Conservation (phyloP, 2,113 vertebrate genomes). For the Elgaria multicarinata region DNA sequence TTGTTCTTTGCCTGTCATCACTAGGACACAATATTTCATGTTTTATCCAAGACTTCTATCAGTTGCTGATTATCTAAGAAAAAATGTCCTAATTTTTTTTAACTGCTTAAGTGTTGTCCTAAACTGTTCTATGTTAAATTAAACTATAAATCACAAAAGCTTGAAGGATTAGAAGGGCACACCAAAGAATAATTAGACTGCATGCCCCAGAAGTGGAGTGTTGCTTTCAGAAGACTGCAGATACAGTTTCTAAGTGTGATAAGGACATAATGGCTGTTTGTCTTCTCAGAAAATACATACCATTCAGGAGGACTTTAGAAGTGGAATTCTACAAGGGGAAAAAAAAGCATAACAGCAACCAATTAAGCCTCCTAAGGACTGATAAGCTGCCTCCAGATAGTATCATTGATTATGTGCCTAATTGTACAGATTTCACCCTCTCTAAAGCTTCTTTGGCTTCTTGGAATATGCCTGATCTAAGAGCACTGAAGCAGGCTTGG, state of each 20-base stretch:
- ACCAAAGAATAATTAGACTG: constrained; percentile 38
- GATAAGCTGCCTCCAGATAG: neutral
- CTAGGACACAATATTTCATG: constrained; percentile 50
- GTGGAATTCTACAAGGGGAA: neutral
- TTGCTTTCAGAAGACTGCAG: neutral
- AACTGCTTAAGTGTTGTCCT: constrained; percentile 43
- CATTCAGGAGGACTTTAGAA: neutral
- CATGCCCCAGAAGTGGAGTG: constrained; percentile 9
- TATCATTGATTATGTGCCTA: neutral
- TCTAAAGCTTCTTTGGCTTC: neutral
- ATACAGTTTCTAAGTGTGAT: constrained; percentile 13
- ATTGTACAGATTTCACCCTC: neutral
- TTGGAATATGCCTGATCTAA: neutral
- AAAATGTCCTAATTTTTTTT: constrained; percentile 38
- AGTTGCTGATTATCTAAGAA: constrained; percentile 56
- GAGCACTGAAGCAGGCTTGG: neutral
- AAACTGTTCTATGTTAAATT: constrained; percentile 47
- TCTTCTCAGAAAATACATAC: neutral
- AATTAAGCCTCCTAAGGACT: neutral
- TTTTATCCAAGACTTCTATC: constrained; percentile 53
- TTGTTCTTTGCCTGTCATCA: constrained; percentile 57
- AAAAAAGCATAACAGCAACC: neutral
- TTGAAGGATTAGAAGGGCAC: constrained; percentile 30
- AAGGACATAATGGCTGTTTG: neutral
- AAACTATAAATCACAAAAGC: constrained; percentile 31